Evolutionary conservation across 2,113 vertebrate species (phyloP).

Genomic region (Puffinus mauretanicus): DNA sequence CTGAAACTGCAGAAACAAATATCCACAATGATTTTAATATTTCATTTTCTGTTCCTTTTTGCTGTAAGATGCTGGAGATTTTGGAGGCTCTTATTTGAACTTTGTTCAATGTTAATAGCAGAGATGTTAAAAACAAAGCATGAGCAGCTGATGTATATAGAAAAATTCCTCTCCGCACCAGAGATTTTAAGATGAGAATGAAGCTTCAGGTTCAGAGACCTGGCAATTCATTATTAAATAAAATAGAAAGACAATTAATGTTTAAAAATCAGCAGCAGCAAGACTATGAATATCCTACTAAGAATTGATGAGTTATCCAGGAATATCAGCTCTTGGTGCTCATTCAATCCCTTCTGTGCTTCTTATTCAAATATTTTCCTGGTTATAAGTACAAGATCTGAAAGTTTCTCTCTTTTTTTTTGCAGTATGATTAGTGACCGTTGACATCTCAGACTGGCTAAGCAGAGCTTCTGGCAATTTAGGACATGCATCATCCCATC

Average conservation of each 20-base stretch:
- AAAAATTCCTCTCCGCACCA: not conserved
- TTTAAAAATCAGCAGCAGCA: not conserved
- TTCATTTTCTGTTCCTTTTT: not conserved
- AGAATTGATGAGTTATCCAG: not conserved
- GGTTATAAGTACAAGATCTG: not conserved
- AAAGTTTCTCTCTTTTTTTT: not conserved
- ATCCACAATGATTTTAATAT: not conserved
- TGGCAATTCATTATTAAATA: not conserved
- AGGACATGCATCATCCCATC: not conserved
- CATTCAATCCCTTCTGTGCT: not conserved
- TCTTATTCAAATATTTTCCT: not conserved
- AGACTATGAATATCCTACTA: not conserved
- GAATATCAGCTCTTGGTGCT: not conserved
- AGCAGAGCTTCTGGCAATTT: not conserved
- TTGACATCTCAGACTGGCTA: not conserved
- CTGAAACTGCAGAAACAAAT: not conserved
- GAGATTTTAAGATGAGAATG: not conserved
- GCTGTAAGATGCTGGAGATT: not conserved
- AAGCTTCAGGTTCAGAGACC: not conserved
- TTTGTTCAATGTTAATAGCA: not conserved
- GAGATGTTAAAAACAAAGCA: not conserved
- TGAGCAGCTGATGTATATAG: not conserved
- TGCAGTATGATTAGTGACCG: not conserved
- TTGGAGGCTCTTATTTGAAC: not conserved
- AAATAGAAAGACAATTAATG: not conserved